A percentile compares a stretch with the other conserved stretches of the same genome.
Conservation (phyloP, 2,888 invertebrate species). For the Hylaea fasciaria region DNA sequence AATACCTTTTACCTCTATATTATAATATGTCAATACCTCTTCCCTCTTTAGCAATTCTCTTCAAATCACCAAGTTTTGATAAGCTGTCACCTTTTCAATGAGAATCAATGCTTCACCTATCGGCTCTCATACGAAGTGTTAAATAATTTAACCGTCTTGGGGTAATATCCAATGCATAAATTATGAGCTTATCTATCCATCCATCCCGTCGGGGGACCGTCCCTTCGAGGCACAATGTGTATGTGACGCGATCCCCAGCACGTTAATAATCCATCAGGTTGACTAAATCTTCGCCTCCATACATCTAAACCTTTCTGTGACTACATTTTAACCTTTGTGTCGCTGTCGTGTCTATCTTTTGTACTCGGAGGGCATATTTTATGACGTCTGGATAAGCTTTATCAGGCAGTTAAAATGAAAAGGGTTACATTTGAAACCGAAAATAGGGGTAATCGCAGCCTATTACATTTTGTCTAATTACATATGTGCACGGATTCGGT, state of each 20-base stretch:
- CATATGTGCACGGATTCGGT: constrained; percentile 35
- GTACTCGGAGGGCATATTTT: constrained; percentile 54
- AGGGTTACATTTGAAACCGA: constrained; percentile 52
- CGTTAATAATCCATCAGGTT: constrained; percentile 74
- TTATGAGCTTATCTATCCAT: constrained; percentile 69
- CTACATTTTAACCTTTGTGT: constrained; percentile 42
- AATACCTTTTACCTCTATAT: no score
- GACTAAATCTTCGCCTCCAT: constrained; percentile 66
- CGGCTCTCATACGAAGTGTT: constrained; percentile 31
- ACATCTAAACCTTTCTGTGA: constrained; percentile 42
- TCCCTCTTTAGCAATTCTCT: not conserved
- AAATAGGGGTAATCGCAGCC: constrained; percentile 44
- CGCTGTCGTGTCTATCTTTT: constrained; percentile 47
- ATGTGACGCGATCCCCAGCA: constrained; percentile 51
- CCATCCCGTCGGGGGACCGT: constrained; percentile 50
- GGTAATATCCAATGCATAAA: constrained; percentile 68
- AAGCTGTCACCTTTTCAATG: constrained; percentile 11
- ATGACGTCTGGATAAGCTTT: constrained; percentile 57
- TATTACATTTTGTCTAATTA: constrained; percentile 50
- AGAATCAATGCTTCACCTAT: constrained; percentile 23
- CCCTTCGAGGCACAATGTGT: constrained; percentile 55
- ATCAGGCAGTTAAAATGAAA: constrained; percentile 55
- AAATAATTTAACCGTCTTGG: constrained; percentile 49
- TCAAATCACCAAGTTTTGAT: constrained; percentile 9
- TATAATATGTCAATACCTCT: no score